Base-by-base conservation (phyloP, 2,888 invertebrate genomes). In the Lasioglossum lativentre region DNA sequence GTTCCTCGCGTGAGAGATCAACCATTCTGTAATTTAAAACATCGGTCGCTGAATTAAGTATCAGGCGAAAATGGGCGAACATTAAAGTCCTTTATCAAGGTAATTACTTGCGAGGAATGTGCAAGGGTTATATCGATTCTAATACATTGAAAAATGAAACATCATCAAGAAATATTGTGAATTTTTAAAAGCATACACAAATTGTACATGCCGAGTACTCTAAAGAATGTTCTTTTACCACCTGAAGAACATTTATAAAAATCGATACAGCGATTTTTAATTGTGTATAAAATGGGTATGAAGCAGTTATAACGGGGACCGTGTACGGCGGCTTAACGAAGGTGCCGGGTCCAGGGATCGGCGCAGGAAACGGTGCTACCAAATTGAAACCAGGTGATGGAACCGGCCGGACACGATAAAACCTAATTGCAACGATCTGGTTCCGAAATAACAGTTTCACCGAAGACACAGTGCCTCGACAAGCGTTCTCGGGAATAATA, bases 401-500 rank as follows among this genome's bases (percentile, higher is more conserved):
- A 40, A 68, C 38, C 38, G 68, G 38, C 68, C 68, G 38, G 66
- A 23, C 42, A 23, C 66, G 76, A 66, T 76, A 27, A 68, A 66
- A 42, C n/a, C 38, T 77, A 68, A 77, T 77, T 68, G 77, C 70
- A 38, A 73, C 40, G 63, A 73, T 78, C 63, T 63, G 42, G 59
- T 70, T 27, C 40, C 63, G n/a, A 63, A 73, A 73, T 78, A 78
- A 82, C 74, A 77, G 77, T 78, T 83, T 79, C 66, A 14, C 40
- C 70, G 74, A 70, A 63, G 75, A 59, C 59, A 63, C 45, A 42
- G 63, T 30, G 30, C 30, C 52, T n/a, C 42, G 56, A 14, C 45
- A n/a, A 78, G 70, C 63, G 78, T 78, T 83, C 83, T 40, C 80
- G 19, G 59, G 74, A 66, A 83, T 78, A 86, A 83, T 76, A 86